A percentile compares a stretch with the other conserved stretches of the same genome.
Conservation (phyloP, 2,888 invertebrate genomes). For the Hyposoter dolosus region DNA sequence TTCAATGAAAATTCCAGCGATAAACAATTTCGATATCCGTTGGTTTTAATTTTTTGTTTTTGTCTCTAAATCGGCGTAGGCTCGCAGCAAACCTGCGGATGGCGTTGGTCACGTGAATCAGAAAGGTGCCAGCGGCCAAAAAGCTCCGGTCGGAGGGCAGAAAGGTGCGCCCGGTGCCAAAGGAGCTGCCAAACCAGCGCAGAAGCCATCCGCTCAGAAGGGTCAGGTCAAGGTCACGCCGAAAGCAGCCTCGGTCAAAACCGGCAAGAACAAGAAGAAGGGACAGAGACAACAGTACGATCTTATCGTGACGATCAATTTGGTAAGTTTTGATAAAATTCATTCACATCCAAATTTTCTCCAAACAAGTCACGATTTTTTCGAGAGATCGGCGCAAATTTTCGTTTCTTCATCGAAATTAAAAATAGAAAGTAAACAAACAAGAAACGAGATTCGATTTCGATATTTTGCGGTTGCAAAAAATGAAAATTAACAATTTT, state of each 20-base stretch:
- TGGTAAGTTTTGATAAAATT: constrained; percentile 87
- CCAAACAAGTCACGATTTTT: too few relatives aligned
- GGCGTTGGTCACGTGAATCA: constrained; percentile 91
- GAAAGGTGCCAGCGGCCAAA: constrained; percentile 89
- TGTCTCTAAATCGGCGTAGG: constrained; percentile 86
- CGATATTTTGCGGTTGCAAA: too few relatives aligned
- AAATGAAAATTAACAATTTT: too few relatives aligned
- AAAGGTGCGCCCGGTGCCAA: constrained; percentile 87
- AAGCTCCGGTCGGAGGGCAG: constrained; percentile 87
- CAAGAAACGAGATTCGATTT: too few relatives aligned
- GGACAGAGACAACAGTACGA: constrained; percentile 93
- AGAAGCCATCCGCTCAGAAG: constrained; percentile 91
- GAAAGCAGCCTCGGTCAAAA: constrained; percentile 86
- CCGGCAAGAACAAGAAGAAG: constrained; percentile 90
- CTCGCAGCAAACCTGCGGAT: constrained; percentile 93
- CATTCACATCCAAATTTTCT: neutral
- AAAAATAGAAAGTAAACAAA: too few relatives aligned
- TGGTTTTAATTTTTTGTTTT: constrained; percentile 35
- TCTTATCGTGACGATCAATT: constrained; percentile 92
- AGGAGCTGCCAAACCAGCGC: constrained; percentile 87
- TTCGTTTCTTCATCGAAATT: too few relatives aligned
- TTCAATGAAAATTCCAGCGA: neutral
- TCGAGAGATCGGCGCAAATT: too few relatives aligned
- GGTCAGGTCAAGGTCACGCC: constrained; percentile 88
- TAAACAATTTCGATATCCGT: constrained; percentile 31